Conservation (phyloP, 2,113 vertebrate genomes). For the Trematomus loennbergii region DNA sequence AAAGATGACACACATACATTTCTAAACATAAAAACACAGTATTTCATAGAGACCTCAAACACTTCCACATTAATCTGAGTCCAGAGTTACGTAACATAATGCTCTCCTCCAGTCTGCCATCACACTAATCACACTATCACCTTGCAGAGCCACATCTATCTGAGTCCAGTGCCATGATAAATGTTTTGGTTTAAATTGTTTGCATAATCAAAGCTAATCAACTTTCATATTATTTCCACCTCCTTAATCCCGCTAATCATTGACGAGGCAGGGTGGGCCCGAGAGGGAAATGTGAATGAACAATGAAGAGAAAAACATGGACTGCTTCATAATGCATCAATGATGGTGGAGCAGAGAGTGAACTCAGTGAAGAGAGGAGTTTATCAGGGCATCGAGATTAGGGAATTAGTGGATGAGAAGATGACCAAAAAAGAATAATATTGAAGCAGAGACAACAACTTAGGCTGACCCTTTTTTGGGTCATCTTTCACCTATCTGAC, state of each 20-base stretch:
- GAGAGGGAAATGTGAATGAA: conserved; percentile 67
- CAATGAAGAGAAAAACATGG: conserved; percentile 69
- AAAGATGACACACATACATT: background rate
- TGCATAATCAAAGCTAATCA: conserved; percentile 78
- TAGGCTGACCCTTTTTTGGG: background rate
- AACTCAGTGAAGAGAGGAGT: conserved; percentile 39
- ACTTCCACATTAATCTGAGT: conserved; percentile 20
- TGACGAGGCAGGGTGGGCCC: conserved; percentile 59
- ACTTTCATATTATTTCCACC: conserved; percentile 67
- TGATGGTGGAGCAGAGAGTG: conserved; percentile 39
- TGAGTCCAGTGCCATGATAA: conserved; percentile 25
- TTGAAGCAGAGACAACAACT: conserved; percentile 2
- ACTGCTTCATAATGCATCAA: conserved; percentile 68
- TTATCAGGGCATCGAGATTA: conserved; percentile 56
- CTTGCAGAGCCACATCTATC: conserved; percentile 68
- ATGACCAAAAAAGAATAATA: background rate
- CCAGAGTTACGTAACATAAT: conserved; percentile 40
- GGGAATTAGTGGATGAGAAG: conserved; percentile 52
- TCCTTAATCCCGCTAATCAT: conserved; percentile 77
- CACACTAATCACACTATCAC: conserved; percentile 66
- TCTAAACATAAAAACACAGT: conserved; percentile 7
- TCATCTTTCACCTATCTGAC: background rate
- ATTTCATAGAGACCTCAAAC: conserved; percentile 10
- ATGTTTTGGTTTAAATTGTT: conserved; percentile 62
- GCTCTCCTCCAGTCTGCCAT: conserved; percentile 24